Percentiles rank a stretch among this genome's conserved stretches.
These are phyloP conservation scores for Origma solitaria DNA, from an alignment of 2,113 vertebrate genomes.

Conservation along the genomic window DNA sequence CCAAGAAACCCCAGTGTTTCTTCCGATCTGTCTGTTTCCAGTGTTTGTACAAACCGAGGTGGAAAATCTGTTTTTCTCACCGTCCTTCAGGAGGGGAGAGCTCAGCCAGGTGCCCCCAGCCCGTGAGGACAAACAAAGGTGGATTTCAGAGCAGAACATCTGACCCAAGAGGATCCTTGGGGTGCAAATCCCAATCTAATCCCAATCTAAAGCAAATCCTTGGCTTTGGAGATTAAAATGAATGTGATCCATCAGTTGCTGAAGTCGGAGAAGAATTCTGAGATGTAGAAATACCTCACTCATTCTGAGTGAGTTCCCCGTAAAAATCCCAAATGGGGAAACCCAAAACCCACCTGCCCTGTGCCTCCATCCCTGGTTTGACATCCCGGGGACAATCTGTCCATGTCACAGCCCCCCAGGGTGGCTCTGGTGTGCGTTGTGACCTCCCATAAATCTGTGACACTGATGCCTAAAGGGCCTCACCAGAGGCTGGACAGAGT, in stretches of 20 bases:
- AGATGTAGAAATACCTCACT: background rate
- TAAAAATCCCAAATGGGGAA: background rate
- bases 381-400: background rate
- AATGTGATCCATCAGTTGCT: background rate
- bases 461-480: too few relatives aligned
- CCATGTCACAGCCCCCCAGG: background rate
- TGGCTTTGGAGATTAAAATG: background rate
- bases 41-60: background rate
- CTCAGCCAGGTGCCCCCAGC: background rate
- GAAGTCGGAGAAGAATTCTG: background rate
- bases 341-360: background rate
- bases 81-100: background rate
- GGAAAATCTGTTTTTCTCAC: background rate
- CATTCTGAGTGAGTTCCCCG: background rate
- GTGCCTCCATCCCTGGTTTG: background rate
- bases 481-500: too few relatives aligned
- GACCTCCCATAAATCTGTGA: background rate
- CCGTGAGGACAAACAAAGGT: rapidly evolving
- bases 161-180: rapidly evolving
- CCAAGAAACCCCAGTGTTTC: too few relatives aligned
- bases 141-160: background rate
- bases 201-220: background rate
- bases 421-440: background rate
- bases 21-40: rapidly evolving
- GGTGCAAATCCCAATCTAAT: rapidly evolving